Evolutionary conservation across 2,888 invertebrate species (phyloP).

Genomic region (Cylindroiulus punctatus): DNA sequence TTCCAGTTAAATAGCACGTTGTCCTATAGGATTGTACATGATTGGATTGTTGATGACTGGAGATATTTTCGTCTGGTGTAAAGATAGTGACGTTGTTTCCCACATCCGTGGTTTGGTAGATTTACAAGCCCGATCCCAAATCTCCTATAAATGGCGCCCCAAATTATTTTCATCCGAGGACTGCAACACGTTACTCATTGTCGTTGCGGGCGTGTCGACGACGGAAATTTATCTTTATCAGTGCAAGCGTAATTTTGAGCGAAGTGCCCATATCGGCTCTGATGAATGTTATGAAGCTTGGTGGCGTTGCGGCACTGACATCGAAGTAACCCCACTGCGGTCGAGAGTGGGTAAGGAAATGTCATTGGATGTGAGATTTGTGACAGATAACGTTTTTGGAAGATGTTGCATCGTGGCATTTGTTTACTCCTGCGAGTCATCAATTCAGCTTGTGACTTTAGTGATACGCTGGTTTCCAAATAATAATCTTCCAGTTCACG

Average conservation of each 20-base stretch:
- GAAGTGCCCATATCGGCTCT: not conserved
- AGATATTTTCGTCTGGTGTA: constrained; percentile 40
- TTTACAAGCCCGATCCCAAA: not conserved
- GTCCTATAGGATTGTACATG: not conserved
- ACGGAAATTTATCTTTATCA: constrained; percentile 49
- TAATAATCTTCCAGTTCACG: not conserved
- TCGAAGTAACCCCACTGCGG: not conserved
- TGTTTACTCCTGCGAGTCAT: not conserved
- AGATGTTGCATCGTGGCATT: not conserved
- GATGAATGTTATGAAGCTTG: not conserved
- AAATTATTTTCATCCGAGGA: constrained; percentile 14
- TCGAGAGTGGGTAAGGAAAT: not conserved
- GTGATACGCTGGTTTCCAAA: not conserved
- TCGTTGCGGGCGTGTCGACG: not conserved
- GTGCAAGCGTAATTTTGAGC: not conserved
- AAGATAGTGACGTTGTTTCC: constrained; percentile 31
- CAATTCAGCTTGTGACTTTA: not conserved
- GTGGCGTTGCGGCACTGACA: not conserved
- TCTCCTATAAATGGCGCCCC: constrained; percentile 10
- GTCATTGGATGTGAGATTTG: constrained; percentile 17
- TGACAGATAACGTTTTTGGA: not conserved
- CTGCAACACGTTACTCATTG: not conserved
- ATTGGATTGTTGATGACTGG: constrained; percentile 41
- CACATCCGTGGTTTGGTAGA: not conserved
- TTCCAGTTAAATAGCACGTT: no score